phyloP scores from a whole-genome alignment of 2,888 invertebrate species.

The Julus scandinavius region DNA sequence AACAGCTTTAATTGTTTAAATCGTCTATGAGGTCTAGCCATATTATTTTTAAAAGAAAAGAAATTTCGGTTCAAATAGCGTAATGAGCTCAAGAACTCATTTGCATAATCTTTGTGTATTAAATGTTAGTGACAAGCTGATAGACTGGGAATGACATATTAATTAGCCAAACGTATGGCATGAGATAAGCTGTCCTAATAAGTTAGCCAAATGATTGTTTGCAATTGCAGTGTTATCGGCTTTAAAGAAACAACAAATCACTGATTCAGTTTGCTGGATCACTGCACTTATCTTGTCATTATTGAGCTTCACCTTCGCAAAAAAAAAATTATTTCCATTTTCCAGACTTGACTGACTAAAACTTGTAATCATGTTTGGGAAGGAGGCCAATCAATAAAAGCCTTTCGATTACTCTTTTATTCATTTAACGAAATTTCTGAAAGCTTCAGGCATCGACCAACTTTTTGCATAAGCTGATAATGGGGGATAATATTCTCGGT shows the following conservation, averaged over 20 bases:
- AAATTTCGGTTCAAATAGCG: too few species aligned
- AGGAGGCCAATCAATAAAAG: conserved; percentile 34
- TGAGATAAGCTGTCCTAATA: background rate
- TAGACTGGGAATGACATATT: background rate
- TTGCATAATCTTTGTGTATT: background rate
- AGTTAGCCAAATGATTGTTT: background rate
- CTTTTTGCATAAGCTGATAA: conserved; percentile 12
- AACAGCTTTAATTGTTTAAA: too few species aligned
- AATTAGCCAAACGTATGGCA: background rate
- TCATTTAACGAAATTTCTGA: background rate
- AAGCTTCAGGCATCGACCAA: background rate
- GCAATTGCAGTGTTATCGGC: background rate
- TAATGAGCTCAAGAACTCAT: background rate
- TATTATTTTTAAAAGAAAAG: too few species aligned
- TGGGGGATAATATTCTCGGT: background rate
- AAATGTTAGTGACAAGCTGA: background rate
- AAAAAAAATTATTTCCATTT: background rate
- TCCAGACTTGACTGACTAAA: background rate
- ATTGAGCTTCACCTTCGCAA: background rate
- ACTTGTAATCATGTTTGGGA: background rate
- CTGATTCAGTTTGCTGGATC: conserved; percentile 12
- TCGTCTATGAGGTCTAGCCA: too few species aligned
- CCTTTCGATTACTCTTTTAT: background rate
- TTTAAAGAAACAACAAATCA: background rate
- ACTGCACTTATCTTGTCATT: conserved; percentile 28